Evolutionary conservation across 1,140 invertebrate species (phyloP).

Genomic region (Drosophila virilis): DNA sequence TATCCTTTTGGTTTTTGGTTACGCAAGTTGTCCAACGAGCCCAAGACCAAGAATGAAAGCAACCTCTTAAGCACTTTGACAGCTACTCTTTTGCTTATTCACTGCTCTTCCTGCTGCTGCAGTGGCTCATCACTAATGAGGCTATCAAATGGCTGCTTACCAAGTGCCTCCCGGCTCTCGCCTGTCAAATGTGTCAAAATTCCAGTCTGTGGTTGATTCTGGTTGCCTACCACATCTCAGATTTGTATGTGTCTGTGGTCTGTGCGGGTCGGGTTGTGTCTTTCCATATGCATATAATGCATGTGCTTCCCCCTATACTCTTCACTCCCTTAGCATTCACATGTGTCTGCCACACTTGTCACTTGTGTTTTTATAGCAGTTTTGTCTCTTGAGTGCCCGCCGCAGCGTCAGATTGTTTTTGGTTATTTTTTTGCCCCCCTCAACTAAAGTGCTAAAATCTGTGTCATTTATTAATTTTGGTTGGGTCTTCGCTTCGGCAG

Average conservation of each 20-base stretch:
- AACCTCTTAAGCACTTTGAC: slow-evolving; percentile 74
- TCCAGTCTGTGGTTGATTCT: slow-evolving; percentile 42
- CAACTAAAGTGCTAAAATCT: slow-evolving; percentile 76
- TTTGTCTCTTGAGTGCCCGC: slow-evolving; percentile 54
- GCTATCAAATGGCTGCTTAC: slow-evolving; percentile 79
- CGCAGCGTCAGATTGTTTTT: slow-evolving; percentile 16
- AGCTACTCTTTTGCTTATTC: slow-evolving; percentile 51
- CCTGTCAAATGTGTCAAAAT: slow-evolving; percentile 81
- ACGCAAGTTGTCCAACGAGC: slow-evolving; percentile 44
- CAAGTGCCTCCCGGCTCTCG: slow-evolving; percentile 45
- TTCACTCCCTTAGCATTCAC: slow-evolving; percentile 41
- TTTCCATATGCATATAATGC: slow-evolving; percentile 24
- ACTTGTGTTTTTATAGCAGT: slow-evolving; percentile 77
- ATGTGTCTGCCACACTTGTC: slow-evolving; percentile 78
- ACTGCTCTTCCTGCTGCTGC: slow-evolving; percentile 35
- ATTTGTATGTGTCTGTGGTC: slow-evolving; percentile 47
- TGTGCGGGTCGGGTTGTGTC: slow-evolving; percentile 20
- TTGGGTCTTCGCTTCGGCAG: slow-evolving; percentile 34
- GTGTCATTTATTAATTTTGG: slow-evolving; percentile 75
- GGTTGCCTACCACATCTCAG: slow-evolving; percentile 45
- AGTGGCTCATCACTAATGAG: slow-evolving; percentile 77
- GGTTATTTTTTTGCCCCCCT: not conserved
- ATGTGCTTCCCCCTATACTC: slow-evolving; percentile 23
- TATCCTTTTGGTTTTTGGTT: slow-evolving; percentile 79
- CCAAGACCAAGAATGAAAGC: slow-evolving; percentile 38